Conservation (phyloP, 2,888 invertebrate genomes). For the Lithophane ornitopus region DNA sequence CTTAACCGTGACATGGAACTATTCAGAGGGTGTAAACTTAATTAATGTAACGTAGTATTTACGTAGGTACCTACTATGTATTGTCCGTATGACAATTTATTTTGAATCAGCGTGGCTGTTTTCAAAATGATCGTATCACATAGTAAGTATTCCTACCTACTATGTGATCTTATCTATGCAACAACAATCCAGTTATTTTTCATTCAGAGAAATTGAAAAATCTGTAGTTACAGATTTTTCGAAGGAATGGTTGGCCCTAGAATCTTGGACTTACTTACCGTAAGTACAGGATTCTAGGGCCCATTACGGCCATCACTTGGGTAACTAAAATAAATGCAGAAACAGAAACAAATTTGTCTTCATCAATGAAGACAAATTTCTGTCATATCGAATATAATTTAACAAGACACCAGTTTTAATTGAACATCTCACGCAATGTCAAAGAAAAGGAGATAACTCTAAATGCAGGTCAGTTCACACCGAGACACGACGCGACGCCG, state of each 20-base stretch:
- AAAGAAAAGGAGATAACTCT: neutral
- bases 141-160: neutral
- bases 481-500: too few species aligned
- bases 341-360: too few species aligned
- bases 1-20: neutral
- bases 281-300: neutral
- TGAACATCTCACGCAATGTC: conserved; percentile 1
- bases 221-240: too few species aligned
- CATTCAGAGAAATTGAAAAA: neutral
- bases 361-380: neutral
- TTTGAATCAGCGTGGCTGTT: neutral
- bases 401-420: neutral
- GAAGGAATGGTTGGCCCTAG: too few species aligned
- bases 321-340: neutral
- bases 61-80: neutral
- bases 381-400: neutral
- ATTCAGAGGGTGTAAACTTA: neutral
- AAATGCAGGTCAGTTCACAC: neutral
- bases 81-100: neutral
- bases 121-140: neutral
- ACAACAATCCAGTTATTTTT: neutral
- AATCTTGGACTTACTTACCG: too few species aligned
- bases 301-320: too few species aligned
- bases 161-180: too few species aligned
- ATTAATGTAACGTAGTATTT: neutral